A percentile compares a stretch with the other conserved stretches of the same genome.
Evolutionary conservation across 2,888 invertebrate genomes (phyloP).

Genomic region (Keiferia lycopersicella): DNA sequence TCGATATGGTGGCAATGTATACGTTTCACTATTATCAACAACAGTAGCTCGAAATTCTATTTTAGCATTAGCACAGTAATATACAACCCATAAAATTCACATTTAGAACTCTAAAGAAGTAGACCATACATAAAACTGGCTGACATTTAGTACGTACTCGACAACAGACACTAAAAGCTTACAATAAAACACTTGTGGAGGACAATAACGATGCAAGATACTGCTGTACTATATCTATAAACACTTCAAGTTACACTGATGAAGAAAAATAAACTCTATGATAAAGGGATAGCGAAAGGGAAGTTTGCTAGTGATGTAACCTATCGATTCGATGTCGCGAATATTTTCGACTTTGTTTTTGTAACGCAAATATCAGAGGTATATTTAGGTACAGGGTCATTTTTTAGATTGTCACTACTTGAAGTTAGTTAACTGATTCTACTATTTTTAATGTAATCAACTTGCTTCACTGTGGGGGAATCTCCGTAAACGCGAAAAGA

Average conservation of each 20-base stretch:
- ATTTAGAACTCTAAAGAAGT: constrained; percentile 19
- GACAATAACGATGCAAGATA: constrained; percentile 14
- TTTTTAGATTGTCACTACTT: too few relatives aligned
- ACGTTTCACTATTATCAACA: too few relatives aligned
- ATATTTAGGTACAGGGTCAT: too few relatives aligned
- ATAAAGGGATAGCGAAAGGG: neutral
- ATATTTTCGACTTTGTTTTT: too few relatives aligned
- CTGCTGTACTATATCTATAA: constrained; percentile 12
- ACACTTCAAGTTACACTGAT: constrained; percentile 9
- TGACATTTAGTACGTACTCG: constrained; percentile 17
- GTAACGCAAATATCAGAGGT: too few relatives aligned
- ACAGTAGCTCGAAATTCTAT: neutral
- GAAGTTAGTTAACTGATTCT: too few relatives aligned
- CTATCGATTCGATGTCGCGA: too few relatives aligned
- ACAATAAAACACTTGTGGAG: constrained; percentile 17
- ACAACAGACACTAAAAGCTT: constrained; percentile 18
- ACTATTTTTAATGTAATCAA: too few relatives aligned
- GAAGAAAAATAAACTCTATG: constrained; percentile 11
- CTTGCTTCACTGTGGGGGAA: too few relatives aligned
- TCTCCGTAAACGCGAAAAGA: too few relatives aligned
- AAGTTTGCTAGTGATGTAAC: neutral
- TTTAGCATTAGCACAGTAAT: neutral
- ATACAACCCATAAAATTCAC: constrained; percentile 9
- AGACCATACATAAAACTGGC: constrained; percentile 15
- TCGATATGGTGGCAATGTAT: too few relatives aligned